These are phyloP conservation scores for Sebastes alutus DNA, from an alignment of 2,797 vertebrate species.

Conservation along the genomic window DNA sequence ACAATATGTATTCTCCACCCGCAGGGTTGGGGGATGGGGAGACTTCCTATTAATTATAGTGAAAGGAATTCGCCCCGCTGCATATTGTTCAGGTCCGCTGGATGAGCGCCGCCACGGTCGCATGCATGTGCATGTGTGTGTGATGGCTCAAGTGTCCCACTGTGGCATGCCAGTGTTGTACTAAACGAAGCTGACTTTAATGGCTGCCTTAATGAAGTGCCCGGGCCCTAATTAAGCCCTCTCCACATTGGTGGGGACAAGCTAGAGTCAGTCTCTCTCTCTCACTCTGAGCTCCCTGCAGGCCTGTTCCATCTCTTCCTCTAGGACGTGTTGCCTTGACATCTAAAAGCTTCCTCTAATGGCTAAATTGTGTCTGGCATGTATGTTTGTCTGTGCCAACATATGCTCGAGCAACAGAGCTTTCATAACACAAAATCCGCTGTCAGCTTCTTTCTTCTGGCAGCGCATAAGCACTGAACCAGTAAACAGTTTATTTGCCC, in stretches of 20 bases:
- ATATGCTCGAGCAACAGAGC: constrained; percentile 60
- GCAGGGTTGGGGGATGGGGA: constrained; percentile 34
- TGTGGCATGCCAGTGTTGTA: constrained; percentile 62
- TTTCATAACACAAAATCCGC: constrained; percentile 61
- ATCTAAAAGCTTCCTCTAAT: constrained; percentile 64
- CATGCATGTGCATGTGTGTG: constrained; percentile 44
- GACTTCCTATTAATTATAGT: constrained; percentile 77
- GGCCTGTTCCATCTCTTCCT: constrained; percentile 55
- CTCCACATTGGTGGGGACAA: constrained; percentile 61
- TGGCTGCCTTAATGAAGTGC: constrained; percentile 82
- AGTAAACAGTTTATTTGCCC: background rate
- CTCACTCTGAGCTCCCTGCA: constrained; percentile 52
- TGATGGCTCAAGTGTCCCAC: constrained; percentile 58
- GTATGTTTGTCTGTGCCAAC: constrained; percentile 66
- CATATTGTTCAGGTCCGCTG: constrained; percentile 65
- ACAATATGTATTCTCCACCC: constrained; percentile 46
- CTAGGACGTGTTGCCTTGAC: constrained; percentile 51
- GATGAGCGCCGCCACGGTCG: constrained; percentile 44
- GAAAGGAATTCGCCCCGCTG: constrained; percentile 62
- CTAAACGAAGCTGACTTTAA: constrained; percentile 83
- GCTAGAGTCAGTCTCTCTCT: constrained; percentile 34
- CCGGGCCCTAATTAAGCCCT: constrained; percentile 79
- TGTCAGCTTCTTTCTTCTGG: constrained; percentile 34
- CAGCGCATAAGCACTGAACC: constrained; percentile 22
- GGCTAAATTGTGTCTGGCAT: constrained; percentile 64